Evolutionary conservation across 2,888 invertebrate species (phyloP), one percentile per base, ranked within the genome.

Genomic region (Pandemis heparana): DNA sequence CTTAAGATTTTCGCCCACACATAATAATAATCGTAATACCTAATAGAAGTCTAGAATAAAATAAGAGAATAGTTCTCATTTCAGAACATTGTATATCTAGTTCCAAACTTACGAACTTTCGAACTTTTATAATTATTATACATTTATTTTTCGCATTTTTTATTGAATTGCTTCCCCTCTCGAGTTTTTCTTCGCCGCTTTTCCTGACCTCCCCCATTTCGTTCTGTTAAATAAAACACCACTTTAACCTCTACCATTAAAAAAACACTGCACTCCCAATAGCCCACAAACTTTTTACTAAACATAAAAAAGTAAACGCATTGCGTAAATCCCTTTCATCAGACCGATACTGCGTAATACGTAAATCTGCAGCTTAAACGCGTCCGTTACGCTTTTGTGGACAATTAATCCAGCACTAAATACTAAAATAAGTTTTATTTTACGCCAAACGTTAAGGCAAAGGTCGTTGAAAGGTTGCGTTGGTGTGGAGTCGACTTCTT

Each of bases 381-480:
- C 59, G 69, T 82, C 72, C 69, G 76, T 75, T 65, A 71, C 75
- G 66, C 62, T 85, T 89, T 89, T 90, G 90, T 87, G 85, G 85
- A 81, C 88, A 88, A 90, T 92, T 90, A 92, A 89, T 87, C 86
- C 83, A 78, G 85, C 87, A 90, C 91, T 92, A 89, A 92, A 92
- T 92, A 91, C 88, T 87, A 83, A 88, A 90, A 90, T 91, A 87
- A 88, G 84, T 87, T 87, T 83, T 86, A 86, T 87, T 89, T 88
- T 86, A 85, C 83, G 79, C 78, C 79, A 79, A 82, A 82, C 81
- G 81, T 85, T 80, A 86, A 83, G 79, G 79, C 80, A 81, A 78
- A 82, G 82, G 82, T 80, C 79, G 72, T 23, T 63, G 63, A 81
- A 79, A 75, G 68, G 77, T 75, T 75, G 75, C 74, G 62, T 56